A percentile compares a stretch with the other conserved stretches of the same genome.
Evolutionary conservation across 2,797 vertebrate species (phyloP).

Genomic region (Poecilia gillii): DNA sequence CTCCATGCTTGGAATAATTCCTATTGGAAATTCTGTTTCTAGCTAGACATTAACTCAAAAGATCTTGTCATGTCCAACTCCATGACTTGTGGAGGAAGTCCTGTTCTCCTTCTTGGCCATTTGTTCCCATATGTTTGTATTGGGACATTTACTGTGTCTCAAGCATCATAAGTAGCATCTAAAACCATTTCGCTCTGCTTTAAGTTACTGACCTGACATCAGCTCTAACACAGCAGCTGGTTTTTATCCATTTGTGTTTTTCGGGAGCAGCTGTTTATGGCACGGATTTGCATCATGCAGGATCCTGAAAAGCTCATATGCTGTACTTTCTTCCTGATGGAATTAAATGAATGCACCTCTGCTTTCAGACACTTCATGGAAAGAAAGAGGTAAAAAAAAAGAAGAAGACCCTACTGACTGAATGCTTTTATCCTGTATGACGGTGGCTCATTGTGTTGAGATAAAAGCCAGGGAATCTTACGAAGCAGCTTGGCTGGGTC

Average conservation of each 20-base stretch:
- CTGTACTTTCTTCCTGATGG: neutral
- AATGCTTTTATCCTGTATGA: slow-evolving; percentile 32
- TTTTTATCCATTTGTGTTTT: neutral
- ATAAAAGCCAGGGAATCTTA: slow-evolving; percentile 41
- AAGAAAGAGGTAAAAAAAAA: neutral
- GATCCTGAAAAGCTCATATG: slow-evolving; percentile 8
- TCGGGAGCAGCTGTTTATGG: neutral
- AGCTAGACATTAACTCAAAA: neutral
- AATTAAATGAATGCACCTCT: slow-evolving; percentile 3
- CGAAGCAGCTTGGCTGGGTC: slow-evolving; percentile 33
- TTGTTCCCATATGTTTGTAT: neutral
- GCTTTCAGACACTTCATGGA: slow-evolving; percentile 4
- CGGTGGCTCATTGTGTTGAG: slow-evolving; percentile 24
- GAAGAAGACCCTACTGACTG: neutral
- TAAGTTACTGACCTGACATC: neutral
- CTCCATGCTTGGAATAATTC: neutral
- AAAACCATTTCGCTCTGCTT: neutral
- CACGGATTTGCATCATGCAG: slow-evolving; percentile 11
- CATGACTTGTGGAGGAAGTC: neutral
- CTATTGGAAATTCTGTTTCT: neutral
- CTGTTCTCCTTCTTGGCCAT: neutral
- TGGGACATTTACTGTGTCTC: neutral
- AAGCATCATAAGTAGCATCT: neutral
- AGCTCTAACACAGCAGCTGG: neutral
- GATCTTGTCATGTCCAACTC: neutral